These are phyloP conservation scores for Poecilobothrus nobilitatus DNA, from an alignment of 2,888 invertebrate species.

Conservation along the genomic window DNA sequence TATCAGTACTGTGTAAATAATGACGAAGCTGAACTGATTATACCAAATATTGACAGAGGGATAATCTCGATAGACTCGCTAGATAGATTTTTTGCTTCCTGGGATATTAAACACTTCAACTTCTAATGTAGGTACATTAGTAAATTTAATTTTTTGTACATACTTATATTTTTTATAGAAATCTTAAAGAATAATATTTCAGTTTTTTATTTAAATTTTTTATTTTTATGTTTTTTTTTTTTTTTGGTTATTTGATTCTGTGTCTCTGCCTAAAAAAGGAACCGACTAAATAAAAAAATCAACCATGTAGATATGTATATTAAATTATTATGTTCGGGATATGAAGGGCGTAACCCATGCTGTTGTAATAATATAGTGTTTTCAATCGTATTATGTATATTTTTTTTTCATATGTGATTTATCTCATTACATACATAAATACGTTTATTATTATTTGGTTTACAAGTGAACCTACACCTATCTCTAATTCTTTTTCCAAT, in stretches of 20 bases:
- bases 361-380: not conserved
- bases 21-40: too few species aligned
- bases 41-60: too few species aligned
- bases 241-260: not conserved
- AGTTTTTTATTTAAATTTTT: too few species aligned
- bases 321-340: not conserved
- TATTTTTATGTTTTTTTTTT: not conserved
- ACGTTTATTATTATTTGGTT: not conserved
- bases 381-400: not conserved
- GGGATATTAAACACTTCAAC: not conserved
- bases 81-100: not conserved
- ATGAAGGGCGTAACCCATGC: not conserved
- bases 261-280: not conserved
- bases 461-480: constrained; percentile 1
- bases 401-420: not conserved
- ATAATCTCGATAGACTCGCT: too few species aligned
- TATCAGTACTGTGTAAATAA: too few species aligned
- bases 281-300: not conserved
- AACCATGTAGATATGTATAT: not conserved
- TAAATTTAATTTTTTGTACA: too few species aligned
- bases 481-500: not conserved
- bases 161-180: too few species aligned
- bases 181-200: too few species aligned
- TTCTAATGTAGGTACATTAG: too few species aligned
- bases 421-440: constrained; percentile 1